These are phyloP conservation scores for Argyresthia albistria DNA, from an alignment of 2,888 invertebrate species.

Conservation along the genomic window DNA sequence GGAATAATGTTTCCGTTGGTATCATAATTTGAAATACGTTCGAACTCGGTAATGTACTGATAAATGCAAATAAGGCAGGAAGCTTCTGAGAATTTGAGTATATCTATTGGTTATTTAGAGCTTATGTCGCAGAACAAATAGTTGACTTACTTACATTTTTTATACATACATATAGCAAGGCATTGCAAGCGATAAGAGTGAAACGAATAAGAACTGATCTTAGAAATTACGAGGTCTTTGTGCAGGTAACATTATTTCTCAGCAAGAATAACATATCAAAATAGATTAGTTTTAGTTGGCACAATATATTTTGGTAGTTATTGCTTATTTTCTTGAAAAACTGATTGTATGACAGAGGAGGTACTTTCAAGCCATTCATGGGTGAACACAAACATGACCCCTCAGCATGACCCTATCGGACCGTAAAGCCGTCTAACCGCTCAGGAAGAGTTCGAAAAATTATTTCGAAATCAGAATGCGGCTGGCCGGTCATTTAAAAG, in stretches of 20 bases:
- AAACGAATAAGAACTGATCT: no score
- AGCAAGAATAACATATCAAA: no score
- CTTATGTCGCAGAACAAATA: neutral
- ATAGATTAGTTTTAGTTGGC: no score
- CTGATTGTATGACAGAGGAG: no score
- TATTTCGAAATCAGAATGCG: conserved; percentile 13
- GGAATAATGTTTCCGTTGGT: conserved; percentile 21
- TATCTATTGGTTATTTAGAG: neutral
- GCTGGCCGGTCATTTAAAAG: conserved; percentile 13
- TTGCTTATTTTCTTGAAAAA: no score
- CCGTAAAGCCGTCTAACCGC: conserved; percentile 7
- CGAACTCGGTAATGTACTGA: neutral
- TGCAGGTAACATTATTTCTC: no score
- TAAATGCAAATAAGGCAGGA: neutral
- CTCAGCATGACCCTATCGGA: neutral
- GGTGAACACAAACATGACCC: no score
- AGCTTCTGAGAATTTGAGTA: neutral
- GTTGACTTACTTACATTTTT: neutral
- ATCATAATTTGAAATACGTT: conserved; percentile 10
- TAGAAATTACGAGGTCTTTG: no score
- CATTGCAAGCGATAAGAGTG: no score
- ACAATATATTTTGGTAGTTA: no score
- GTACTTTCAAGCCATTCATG: no score
- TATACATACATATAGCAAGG: no score
- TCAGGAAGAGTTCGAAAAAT: neutral